Evolutionary conservation across 37 sponge, comb jelly and placozoan species (phyloP).

Genomic region (Hexactinellida sp.): DNA sequence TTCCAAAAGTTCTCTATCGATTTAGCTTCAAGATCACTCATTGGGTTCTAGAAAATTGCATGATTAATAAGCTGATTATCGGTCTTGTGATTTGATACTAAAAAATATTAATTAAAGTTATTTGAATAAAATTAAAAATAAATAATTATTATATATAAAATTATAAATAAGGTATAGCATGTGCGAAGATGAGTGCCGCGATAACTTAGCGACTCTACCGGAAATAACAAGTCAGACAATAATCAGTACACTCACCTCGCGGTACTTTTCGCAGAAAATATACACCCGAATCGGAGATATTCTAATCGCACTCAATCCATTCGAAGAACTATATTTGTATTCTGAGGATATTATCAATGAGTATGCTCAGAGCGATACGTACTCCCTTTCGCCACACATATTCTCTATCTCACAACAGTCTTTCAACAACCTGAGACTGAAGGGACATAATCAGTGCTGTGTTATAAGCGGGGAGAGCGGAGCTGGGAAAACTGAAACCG

Average conservation of each 20-base stretch:
- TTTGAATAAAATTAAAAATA: background rate
- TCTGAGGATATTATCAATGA: background rate
- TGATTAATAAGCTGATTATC: background rate
- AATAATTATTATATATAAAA: background rate
- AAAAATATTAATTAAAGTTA: background rate
- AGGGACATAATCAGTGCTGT: constrained; percentile 54
- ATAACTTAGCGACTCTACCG: constrained; percentile 47
- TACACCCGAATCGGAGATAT: constrained; percentile 77
- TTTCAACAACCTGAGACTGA: constrained; percentile 37
- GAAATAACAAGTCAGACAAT: constrained; percentile 38
- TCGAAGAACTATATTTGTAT: constrained; percentile 36
- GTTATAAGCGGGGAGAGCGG: constrained; percentile 82
- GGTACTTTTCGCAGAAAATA: constrained; percentile 31
- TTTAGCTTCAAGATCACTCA: background rate
- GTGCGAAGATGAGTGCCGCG: background rate
- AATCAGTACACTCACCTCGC: constrained; percentile 20
- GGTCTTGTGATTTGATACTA: too few species aligned
- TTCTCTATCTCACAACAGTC: constrained; percentile 37
- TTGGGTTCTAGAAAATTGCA: background rate
- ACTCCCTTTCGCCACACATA: constrained; percentile 42
- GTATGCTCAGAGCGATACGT: constrained; percentile 15
- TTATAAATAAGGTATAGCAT: background rate
- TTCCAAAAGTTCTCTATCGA: background rate
- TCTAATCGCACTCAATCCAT: constrained; percentile 65
- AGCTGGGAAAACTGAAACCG: constrained; percentile 72